phyloP scores from a whole-genome alignment of 2,888 invertebrate species.

The Harpalus rufipes region DNA sequence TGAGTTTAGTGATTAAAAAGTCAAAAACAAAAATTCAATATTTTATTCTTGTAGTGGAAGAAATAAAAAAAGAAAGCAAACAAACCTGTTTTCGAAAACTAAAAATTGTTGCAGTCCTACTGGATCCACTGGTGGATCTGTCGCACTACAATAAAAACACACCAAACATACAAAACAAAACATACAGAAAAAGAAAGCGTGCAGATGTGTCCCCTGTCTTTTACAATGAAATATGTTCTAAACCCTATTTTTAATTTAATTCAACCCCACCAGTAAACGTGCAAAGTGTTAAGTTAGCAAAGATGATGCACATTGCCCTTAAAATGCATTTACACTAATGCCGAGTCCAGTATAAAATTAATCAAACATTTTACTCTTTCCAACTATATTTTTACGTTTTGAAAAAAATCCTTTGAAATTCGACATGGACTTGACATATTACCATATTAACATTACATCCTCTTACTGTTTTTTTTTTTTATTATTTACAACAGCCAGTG shows the following conservation, averaged over 20 bases:
- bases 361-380: neutral
- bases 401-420: no score
- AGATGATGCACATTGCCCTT: no score
- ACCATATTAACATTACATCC: no score
- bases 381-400: neutral
- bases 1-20: neutral
- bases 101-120: constrained; percentile 68
- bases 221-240: neutral
- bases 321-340: no score
- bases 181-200: constrained; percentile 1
- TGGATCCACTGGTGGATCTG: constrained; percentile 71
- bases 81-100: constrained; percentile 46
- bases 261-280: no score
- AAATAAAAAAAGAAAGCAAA: constrained; percentile 29
- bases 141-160: constrained; percentile 70
- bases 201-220: neutral
- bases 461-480: no score
- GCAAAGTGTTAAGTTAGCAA: no score
- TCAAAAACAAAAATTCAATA: neutral
- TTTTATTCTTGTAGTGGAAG: neutral
- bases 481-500: no score
- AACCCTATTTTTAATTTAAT: no score
- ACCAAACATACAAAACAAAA: constrained; percentile 33
- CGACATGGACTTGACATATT: no score
- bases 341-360: neutral